Conservation (phyloP, 2,113 vertebrate genomes). For the Nesogale talazaci region DNA sequence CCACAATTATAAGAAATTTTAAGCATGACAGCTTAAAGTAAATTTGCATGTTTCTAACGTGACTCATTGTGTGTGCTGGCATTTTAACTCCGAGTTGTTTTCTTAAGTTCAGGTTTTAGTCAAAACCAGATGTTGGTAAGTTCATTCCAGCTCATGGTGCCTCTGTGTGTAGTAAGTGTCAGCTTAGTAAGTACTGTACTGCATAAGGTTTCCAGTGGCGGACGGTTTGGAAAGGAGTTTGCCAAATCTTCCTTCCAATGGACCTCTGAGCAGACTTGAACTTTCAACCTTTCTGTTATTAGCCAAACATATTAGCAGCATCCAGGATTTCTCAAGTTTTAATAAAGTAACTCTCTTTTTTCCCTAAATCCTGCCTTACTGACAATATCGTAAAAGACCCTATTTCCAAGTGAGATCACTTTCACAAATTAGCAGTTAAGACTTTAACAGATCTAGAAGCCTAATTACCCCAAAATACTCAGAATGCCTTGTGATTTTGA, state of each 20-base stretch:
- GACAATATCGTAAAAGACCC: neutral
- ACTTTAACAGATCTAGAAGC: neutral
- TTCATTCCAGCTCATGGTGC: neutral
- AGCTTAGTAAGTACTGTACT: neutral
- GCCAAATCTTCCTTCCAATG: neutral
- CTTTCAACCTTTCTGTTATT: neutral
- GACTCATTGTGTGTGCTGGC: neutral
- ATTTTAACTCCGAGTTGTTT: conserved; percentile 8
- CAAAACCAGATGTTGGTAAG: neutral
- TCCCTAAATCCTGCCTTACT: neutral
- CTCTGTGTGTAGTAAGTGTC: neutral
- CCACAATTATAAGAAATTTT: conserved; percentile 7
- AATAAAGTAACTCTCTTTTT: neutral
- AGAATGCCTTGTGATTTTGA: neutral
- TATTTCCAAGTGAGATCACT: neutral
- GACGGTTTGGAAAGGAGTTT: neutral
- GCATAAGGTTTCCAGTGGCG: neutral
- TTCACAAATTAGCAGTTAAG: neutral
- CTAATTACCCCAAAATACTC: neutral
- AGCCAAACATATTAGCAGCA: neutral
- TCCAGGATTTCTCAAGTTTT: neutral
- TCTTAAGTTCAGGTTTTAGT: neutral
- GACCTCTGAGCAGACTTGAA: neutral
- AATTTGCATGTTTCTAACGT: neutral
- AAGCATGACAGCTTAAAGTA: neutral